Percentiles rank a stretch among this genome's conserved stretches.
phyloP scores from a whole-genome alignment of 2,888 invertebrate genomes.

The Melinopterus prodromus region DNA sequence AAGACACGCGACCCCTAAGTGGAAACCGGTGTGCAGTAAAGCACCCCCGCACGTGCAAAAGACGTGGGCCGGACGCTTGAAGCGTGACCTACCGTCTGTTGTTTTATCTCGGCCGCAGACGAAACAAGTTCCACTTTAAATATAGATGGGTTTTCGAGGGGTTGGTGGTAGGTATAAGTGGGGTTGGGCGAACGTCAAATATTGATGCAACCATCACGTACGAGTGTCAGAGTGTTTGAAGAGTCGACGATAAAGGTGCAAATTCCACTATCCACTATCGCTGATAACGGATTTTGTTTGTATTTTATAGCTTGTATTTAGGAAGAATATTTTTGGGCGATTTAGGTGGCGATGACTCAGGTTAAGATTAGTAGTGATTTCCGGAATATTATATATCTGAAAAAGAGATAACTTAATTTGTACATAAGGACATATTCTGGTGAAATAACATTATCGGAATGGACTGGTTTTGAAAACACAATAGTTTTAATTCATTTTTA shows the following conservation, averaged over 20 bases:
- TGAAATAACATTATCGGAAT: no score
- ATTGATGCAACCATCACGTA: not conserved
- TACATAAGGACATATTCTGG: no score
- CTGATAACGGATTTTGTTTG: not conserved
- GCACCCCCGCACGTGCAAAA: conserved; percentile 20
- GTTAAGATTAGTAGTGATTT: not conserved
- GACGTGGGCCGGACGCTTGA: not conserved
- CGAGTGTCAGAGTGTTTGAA: not conserved
- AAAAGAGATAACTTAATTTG: no score
- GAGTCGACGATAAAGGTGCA: not conserved
- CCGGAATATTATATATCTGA: not conserved
- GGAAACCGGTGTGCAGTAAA: not conserved
- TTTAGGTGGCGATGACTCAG: not conserved
- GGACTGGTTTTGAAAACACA: no score
- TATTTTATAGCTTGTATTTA: not conserved
- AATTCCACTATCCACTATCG: not conserved
- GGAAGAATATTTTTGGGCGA: not conserved
- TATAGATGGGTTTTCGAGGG: not conserved
- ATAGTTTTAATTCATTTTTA: no score
- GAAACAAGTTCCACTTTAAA: conserved; percentile 4
- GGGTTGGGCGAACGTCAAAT: conserved; percentile 4
- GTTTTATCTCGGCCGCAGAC: not conserved
- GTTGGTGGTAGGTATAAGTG: not conserved
- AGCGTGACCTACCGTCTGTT: conserved; percentile 16
- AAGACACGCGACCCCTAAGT: conserved; percentile 17